Conservation (phyloP, 2,113 vertebrate species). For the Clarias batrachus region DNA sequence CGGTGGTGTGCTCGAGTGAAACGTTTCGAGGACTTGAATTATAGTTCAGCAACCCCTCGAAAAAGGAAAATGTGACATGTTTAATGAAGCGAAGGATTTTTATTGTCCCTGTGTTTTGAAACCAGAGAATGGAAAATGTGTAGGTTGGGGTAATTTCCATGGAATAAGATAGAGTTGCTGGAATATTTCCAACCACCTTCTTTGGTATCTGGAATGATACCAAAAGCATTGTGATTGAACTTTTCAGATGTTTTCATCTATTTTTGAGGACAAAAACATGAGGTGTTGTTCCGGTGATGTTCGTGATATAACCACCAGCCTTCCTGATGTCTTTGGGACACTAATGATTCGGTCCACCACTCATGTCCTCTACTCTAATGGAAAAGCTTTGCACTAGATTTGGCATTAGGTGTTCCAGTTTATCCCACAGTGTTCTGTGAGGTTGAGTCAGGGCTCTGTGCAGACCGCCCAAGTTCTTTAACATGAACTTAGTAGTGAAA, state of each 20-base stretch:
- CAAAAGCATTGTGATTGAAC: not conserved
- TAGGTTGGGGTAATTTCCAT: slow-evolving; percentile 44
- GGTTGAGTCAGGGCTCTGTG: not conserved
- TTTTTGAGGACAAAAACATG: not conserved
- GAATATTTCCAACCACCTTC: slow-evolving; percentile 9
- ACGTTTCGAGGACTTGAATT: slow-evolving; percentile 48
- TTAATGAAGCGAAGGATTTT: slow-evolving; percentile 47
- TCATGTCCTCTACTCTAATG: not conserved
- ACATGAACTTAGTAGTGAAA: not conserved
- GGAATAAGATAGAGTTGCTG: slow-evolving; percentile 24
- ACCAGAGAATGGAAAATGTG: slow-evolving; percentile 39
- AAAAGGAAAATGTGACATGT: slow-evolving; percentile 26
- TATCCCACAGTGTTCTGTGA: not conserved
- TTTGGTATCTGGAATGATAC: not conserved
- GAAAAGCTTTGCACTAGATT: not conserved
- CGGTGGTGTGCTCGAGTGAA: slow-evolving; percentile 20
- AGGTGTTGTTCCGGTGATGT: not conserved
- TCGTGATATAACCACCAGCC: not conserved
- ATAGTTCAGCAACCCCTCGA: slow-evolving; percentile 31
- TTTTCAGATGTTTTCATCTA: not conserved
- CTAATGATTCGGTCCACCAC: not conserved
- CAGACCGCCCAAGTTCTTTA: too few relatives aligned
- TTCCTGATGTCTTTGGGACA: not conserved
- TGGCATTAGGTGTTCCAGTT: not conserved
- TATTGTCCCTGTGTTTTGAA: slow-evolving; percentile 46